Evolutionary conservation across 2,113 vertebrate genomes (phyloP), one percentile per base, ranked within the genome.

Genomic region (Nipponia nippon): DNA sequence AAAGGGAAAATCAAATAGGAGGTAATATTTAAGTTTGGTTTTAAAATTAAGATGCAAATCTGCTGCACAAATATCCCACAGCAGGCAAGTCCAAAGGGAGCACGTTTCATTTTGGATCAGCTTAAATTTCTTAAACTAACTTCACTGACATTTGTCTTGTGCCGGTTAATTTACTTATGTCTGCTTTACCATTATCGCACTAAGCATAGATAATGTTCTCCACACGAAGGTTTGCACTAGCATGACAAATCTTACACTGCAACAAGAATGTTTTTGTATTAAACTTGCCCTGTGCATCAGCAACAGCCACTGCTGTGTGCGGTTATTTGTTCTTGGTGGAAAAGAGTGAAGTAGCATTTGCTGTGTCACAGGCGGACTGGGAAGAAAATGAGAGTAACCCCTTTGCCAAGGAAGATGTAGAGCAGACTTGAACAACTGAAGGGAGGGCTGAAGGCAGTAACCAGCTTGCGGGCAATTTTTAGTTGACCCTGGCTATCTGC

Each of bases 1-100:
- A 89, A 92, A 94, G 13, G 50, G 17, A 52, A 96, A 84, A 56
- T 40, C 88, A 87, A 89, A 92, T 7, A 83, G 44, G 52, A 84
- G 58, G 42, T 90, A 95, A 90, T 72, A 90, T 95, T 95, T 95
- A 96, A 90, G 90, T 89, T 92, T 59, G 44, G 50, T 75, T 95
- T 92, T 87, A 95, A 95, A 97, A 96, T 90, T 89, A 95, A 96
- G 94, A 97, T 95, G 89, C 94, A 97, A 91, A 94, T 94, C 91
- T 91, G 77, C 61, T 95, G 61, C 87, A 83, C 91, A 95, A 94
- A 95, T 70, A 94, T 42, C 81, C 84, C 70, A 32, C 70, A 82
- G 44, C 49, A 73, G 53, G 47, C 89, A 61, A 65, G 63, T 91
- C 92, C 83, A 26, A 91, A 93, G 91, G 89, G 89, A 92, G n/a